Percentiles rank a stretch among this genome's conserved stretches.
phyloP scores from a whole-genome alignment of 2,797 vertebrate genomes.

The Lepus townsendii region DNA sequence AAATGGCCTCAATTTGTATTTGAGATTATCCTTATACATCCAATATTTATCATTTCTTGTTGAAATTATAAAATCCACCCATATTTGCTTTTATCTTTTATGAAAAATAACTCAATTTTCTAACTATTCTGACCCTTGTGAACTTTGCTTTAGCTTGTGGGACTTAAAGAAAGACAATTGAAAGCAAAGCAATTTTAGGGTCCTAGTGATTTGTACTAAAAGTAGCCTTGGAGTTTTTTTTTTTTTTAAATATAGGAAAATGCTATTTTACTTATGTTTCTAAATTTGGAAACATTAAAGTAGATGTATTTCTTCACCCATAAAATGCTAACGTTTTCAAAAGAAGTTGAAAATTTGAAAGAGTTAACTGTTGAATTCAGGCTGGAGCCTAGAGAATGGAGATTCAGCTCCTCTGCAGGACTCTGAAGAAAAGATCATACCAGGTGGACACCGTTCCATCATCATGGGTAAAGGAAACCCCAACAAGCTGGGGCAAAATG shows the following conservation, averaged over 20 bases:
- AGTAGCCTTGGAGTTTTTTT: not conserved
- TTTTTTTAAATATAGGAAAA: not conserved
- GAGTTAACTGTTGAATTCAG: too few species aligned
- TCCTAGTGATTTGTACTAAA: not conserved
- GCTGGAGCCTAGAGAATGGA: too few species aligned
- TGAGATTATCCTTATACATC: not conserved
- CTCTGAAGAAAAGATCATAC: too few species aligned
- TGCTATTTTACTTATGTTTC: not conserved
- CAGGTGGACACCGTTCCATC: too few species aligned
- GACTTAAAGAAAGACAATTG: not conserved
- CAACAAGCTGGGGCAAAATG: too few species aligned
- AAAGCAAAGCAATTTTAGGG: not conserved
- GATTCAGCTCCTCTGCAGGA: too few species aligned
- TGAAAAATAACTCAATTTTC: not conserved
- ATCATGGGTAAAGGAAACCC: too few species aligned
- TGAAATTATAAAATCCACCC: not conserved
- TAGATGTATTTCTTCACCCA: not conserved
- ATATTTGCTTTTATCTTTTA: constrained; percentile 1
- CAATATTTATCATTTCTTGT: not conserved
- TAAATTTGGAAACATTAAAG: not conserved
- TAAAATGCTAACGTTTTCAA: not conserved
- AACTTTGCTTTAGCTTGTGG: not conserved
- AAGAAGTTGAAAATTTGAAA: not conserved
- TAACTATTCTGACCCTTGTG: not conserved
- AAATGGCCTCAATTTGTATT: not conserved